Evolutionary conservation across 2,888 invertebrate genomes (phyloP), one percentile per base, ranked within the genome.

Genomic region (Eilema griseolum): DNA sequence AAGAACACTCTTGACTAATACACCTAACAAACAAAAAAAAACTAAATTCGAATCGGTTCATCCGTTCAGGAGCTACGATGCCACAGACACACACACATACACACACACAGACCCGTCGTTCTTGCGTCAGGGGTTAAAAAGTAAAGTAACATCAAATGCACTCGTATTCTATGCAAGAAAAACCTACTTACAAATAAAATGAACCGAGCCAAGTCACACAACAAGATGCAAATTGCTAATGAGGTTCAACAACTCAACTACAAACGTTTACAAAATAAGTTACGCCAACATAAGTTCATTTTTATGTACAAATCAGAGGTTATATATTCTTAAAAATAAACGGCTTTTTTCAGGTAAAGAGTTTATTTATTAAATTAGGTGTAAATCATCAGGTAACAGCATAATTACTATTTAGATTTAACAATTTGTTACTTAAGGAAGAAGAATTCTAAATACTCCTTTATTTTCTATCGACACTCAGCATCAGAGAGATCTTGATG

Each of bases 161-260:
- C 1, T 20, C 7, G 20, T 46, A 46, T 16, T 16, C 16, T 16
- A 16, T 46, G 16, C 7, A 20, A 20, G 46, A 7, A 20, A 41
- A n/a, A n/a, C n/a, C 16, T 46, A 20, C 20, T 2, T 16, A 20
- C 0, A 20, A n/a, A 46, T 46, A 20, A 46, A 20, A 7, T 52
- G 2, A n/a, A 52, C 20, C 20, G n/a, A n/a, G 46, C 41, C 5
- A 46, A 20, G 46, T 7, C 20, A 52, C n/a, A n/a, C 10, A 10
- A n/a, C 52, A 52, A 52, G 10, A n/a, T 52, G 20, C 52, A 52
- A 52, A n/a, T 52, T n/a, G 52, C 52, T 52, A 52, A 52, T 52
- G 52, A 52, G 52, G 52, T 52, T n/a, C 52, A 20, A n/a, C n/a
- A 52, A 52, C 52, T 52, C 52, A 52, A 52, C 52, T n/a, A n/a